Evolutionary conservation across 1,140 invertebrate species (phyloP), one percentile per base, ranked within the genome.

Genomic region (Solenopsis invicta): DNA sequence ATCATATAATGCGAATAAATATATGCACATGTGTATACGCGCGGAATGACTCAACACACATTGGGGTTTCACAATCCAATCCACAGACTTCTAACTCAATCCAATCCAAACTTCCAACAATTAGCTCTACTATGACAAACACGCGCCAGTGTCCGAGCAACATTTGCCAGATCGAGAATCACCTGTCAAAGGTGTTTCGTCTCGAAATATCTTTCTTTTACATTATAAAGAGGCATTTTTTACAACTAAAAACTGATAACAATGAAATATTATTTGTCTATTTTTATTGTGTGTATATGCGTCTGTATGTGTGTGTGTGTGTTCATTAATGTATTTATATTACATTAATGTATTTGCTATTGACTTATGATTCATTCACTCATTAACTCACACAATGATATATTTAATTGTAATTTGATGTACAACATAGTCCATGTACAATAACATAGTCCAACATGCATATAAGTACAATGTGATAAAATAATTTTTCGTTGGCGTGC

Each of bases 41-140:
- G 21, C 13, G 18, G 29, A 64, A 18, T 61, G 37, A 80, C 76
- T 85, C 74, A 77, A 81, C 84, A 90, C 72, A 69, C 86, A 12
- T 90, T 90, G 85, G 71, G 94, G 93, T 90, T 94, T 95, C 94
- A 86, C 81, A 94, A 95, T 94, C 93, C 93, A 92, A 94, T 92
- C 89, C 84, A 85, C 86, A 74, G 13, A 92, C 29, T 29, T 29
- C 1, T 2, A 29, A 69, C 41, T 41, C 41, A 41, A 41, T 41
- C 41, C 41, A 41, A 41, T 41, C 41, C 85, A 80, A 92, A 92
- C 88, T 91, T 87, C 81, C 64, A 75, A 69, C 54, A 41, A 85
- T 89, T 77, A 85, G 67, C 76, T 29, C 29, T 29, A 82, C 81
- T 50, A 41, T 24, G 24, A 37, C 48, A 71, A 24, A 66, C 45